Conservation (phyloP, 2,888 invertebrate species). For the Diarsia brunnea region DNA sequence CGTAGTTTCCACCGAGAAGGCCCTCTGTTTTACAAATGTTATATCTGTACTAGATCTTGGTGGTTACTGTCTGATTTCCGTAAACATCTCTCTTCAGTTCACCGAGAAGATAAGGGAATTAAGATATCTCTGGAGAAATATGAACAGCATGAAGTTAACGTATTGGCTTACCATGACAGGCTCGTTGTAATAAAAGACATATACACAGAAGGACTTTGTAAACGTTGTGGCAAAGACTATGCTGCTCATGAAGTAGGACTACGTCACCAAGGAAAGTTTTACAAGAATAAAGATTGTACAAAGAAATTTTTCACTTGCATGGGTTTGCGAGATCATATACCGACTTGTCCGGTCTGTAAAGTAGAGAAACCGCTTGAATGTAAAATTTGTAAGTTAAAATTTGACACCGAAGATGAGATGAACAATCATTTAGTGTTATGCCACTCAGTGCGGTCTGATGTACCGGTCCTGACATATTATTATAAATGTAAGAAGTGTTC, state of each 20-base stretch:
- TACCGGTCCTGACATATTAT: slow-evolving; percentile 31
- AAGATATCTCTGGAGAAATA: slow-evolving; percentile 55
- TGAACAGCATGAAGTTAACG: slow-evolving; percentile 60
- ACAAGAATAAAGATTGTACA: not conserved
- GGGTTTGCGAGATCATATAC: slow-evolving; percentile 3
- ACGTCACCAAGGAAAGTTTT: not conserved
- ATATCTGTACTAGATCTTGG: slow-evolving; percentile 74
- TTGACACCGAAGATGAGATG: not conserved
- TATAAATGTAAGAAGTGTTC: slow-evolving; percentile 56
- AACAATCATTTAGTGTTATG: slow-evolving; percentile 58
- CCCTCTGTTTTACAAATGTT: slow-evolving; percentile 79
- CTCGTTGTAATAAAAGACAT: slow-evolving; percentile 16
- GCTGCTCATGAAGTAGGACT: slow-evolving; percentile 11
- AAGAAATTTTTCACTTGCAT: slow-evolving; percentile 64
- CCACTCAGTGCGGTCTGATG: slow-evolving; percentile 75
- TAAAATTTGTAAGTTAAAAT: slow-evolving; percentile 27
- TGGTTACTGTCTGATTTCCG: slow-evolving; percentile 75
- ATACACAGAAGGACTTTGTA: slow-evolving; percentile 66
- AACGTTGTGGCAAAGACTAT: slow-evolving; percentile 69
- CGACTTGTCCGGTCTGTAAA: not conserved
- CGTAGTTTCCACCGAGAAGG: slow-evolving; percentile 52
- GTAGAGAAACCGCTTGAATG: not conserved
- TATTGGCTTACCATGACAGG: slow-evolving; percentile 59
- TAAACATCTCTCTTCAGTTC: slow-evolving; percentile 69
- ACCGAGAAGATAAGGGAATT: fast-evolving